These are phyloP conservation scores for Brassicogethes aeneus DNA, from an alignment of 2,888 invertebrate species.

Conservation along the genomic window DNA sequence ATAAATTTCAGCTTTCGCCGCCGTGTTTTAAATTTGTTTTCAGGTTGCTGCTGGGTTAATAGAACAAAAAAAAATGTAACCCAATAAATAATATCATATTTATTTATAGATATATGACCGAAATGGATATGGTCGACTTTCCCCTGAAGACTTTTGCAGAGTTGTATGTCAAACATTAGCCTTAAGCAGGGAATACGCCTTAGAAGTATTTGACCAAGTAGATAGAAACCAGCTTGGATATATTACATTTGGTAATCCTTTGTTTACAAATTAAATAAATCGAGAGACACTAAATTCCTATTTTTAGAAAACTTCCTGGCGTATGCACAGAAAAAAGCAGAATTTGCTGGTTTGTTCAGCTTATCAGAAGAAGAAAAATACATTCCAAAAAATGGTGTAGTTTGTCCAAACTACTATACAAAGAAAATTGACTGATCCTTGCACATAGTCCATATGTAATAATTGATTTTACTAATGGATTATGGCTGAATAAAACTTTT, in stretches of 20 bases:
- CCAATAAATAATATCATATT: conserved; percentile 5
- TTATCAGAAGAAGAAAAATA: conserved; percentile 31
- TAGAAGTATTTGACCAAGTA: conserved; percentile 53
- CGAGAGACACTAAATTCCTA: conserved; percentile 12
- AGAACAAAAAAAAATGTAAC: neutral
- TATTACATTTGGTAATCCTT: conserved; percentile 55
- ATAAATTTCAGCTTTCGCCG: too few relatives aligned
- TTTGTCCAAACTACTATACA: conserved; percentile 26
- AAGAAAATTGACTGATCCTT: conserved; percentile 31
- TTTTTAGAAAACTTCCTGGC: conserved; percentile 52
- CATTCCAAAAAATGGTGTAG: conserved; percentile 25
- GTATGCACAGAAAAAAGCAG: conserved; percentile 50
- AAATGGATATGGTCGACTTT: conserved; percentile 49
- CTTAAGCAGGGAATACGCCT: conserved; percentile 51
- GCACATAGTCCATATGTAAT: conserved; percentile 19
- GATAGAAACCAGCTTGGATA: conserved; percentile 54
- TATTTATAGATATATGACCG: conserved; percentile 55
- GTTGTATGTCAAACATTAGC: conserved; percentile 53
- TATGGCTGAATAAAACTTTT: neutral
- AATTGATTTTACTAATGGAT: conserved; percentile 2
- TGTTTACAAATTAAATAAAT: neutral
- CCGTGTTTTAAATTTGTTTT: conserved; percentile 1
- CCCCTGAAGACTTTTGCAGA: conserved; percentile 47
- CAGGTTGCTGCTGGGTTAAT: neutral
- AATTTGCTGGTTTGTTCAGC: conserved; percentile 50